Conservation (phyloP, 2,797 vertebrate species). For the Acipenser transmontanus region DNA sequence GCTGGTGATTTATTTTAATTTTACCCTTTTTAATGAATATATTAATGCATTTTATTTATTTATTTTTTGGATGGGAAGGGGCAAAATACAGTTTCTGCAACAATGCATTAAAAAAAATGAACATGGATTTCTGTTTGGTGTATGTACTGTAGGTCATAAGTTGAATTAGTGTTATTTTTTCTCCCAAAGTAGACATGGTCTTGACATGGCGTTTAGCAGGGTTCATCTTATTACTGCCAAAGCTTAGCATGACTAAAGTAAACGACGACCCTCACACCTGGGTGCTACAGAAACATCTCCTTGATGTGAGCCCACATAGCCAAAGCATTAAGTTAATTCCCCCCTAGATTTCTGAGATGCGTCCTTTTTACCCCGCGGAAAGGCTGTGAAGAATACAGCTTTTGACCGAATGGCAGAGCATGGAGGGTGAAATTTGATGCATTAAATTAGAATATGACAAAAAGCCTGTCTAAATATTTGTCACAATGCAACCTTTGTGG, state of each 20-base stretch:
- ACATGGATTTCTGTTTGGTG: neutral
- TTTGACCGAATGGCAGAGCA: constrained; percentile 52
- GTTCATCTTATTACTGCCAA: constrained; percentile 49
- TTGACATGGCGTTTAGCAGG: constrained; percentile 44
- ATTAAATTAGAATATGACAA: constrained; percentile 62
- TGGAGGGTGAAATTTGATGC: constrained; percentile 51
- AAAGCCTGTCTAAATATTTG: constrained; percentile 56
- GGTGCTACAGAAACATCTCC: constrained; percentile 37
- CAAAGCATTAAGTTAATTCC: constrained; percentile 55
- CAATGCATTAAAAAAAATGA: too few species aligned
- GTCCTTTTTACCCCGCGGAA: constrained; percentile 34
- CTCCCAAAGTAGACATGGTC: constrained; percentile 25
- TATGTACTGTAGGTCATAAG: constrained; percentile 30
- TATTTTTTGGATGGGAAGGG: too few species aligned
- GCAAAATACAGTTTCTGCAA: neutral
- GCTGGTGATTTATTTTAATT: too few species aligned
- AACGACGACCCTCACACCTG: constrained; percentile 48
- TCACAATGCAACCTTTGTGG: constrained; percentile 40
- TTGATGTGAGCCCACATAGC: constrained; percentile 45
- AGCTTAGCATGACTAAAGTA: constrained; percentile 50
- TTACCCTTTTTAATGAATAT: too few species aligned
- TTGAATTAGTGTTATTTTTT: constrained; percentile 39
- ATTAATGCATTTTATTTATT: too few species aligned
- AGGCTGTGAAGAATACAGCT: constrained; percentile 51
- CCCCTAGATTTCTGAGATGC: constrained; percentile 49